Evolutionary conservation across 2,797 vertebrate genomes (phyloP).

Genomic region (Morus bassanus): DNA sequence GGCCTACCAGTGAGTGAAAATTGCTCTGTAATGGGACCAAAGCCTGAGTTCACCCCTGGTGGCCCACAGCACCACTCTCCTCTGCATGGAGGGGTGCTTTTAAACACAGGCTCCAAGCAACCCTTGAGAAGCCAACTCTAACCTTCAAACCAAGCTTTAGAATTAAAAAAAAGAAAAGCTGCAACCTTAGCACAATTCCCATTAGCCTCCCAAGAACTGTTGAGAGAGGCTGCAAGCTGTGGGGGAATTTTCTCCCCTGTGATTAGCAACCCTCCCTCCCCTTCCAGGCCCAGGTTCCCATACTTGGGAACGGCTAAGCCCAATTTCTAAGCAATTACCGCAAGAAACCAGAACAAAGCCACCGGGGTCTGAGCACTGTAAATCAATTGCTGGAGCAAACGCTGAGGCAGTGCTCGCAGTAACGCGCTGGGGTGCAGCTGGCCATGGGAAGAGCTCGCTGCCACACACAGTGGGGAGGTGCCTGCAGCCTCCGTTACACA

Average conservation of each 20-base stretch:
- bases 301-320: background rate
- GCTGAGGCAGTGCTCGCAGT: background rate
- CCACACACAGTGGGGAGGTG: background rate
- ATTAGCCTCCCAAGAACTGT: background rate
- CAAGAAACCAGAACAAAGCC: background rate
- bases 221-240: background rate
- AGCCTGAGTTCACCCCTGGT: background rate
- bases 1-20: background rate
- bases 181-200: background rate
- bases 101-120: background rate
- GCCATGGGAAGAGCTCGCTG: background rate
- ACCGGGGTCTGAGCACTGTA: background rate
- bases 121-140: background rate
- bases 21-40: background rate
- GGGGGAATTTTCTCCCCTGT: background rate
- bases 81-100: background rate
- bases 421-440: background rate
- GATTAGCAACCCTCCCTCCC: background rate
- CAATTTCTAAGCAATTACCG: background rate
- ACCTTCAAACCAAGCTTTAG: background rate
- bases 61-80: background rate
- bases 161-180: background rate
- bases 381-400: background rate
- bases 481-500: background rate
- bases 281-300: background rate